Conservation (phyloP, 64 coral and sea anemone species). For the Stylophora pistillata region DNA sequence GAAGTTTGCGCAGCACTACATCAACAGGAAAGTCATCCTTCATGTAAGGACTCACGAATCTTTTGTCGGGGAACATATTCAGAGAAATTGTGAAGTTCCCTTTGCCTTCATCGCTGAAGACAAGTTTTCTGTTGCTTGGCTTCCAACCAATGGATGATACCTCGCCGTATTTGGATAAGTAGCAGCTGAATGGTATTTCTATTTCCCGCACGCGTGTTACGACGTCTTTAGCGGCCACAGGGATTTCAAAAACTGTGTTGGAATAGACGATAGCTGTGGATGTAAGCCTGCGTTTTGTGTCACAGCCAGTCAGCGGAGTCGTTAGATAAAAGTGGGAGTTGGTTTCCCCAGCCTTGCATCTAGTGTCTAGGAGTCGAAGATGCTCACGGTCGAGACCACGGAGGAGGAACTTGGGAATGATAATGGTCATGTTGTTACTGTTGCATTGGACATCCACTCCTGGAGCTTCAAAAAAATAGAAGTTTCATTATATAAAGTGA, state of each 20-base stretch:
- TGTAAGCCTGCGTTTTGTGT: slow-evolving; percentile 11
- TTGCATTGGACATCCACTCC: slow-evolving; percentile 4
- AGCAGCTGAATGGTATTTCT: slow-evolving; percentile 15
- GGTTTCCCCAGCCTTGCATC: neutral
- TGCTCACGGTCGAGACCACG: slow-evolving; percentile 4
- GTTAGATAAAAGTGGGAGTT: neutral
- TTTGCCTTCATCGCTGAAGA: slow-evolving; percentile 24
- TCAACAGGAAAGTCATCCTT: slow-evolving; percentile 50
- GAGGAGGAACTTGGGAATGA: slow-evolving; percentile 4
- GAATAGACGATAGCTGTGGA: neutral
- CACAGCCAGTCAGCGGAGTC: neutral
- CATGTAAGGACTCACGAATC: slow-evolving; percentile 27
- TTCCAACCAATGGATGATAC: slow-evolving; percentile 18
- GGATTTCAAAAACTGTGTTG: slow-evolving; percentile 5
- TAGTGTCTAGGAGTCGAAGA: neutral
- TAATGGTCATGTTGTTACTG: neutral
- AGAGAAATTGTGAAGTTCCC: slow-evolving; percentile 43
- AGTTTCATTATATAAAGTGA: too few species aligned
- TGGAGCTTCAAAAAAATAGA: neutral
- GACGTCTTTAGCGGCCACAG: neutral
- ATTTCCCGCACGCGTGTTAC: slow-evolving; percentile 5
- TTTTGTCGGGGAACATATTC: slow-evolving; percentile 35
- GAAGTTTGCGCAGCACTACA: slow-evolving; percentile 29
- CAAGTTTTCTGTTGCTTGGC: neutral
- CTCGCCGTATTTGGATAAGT: neutral